Evolutionary conservation across 2,113 vertebrate genomes (phyloP).

Genomic region (Dasyprocta punctata): DNA sequence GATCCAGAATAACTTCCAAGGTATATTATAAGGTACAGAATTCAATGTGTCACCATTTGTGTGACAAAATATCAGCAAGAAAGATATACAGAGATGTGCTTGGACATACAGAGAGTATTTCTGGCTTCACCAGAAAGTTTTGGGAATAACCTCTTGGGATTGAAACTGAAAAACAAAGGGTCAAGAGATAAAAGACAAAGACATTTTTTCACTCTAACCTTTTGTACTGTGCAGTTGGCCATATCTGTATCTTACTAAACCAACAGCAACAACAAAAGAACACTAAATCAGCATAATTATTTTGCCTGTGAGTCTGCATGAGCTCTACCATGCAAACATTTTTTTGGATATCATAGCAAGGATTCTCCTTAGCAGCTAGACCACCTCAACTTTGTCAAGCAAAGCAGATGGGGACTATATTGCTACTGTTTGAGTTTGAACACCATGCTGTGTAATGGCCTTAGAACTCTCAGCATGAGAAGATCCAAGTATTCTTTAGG

Average conservation of each 20-base stretch:
- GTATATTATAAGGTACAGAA: background rate
- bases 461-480: background rate
- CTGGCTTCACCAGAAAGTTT: background rate
- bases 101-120: background rate
- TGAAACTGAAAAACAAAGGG: background rate
- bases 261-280: background rate
- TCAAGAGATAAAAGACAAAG: background rate
- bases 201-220: background rate
- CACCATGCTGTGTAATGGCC: background rate
- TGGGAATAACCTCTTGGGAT: background rate
- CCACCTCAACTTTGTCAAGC: background rate
- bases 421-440: accelerated
- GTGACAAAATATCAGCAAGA: background rate
- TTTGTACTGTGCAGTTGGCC: background rate
- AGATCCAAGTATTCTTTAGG: background rate
- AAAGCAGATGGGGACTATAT: background rate
- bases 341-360: background rate
- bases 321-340: background rate
- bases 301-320: background rate
- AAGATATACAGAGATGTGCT: background rate
- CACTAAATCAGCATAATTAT: background rate
- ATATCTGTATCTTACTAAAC: background rate
- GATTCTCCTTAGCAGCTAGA: background rate
- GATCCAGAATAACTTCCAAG: background rate
- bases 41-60: background rate